A percentile compares a stretch with the other conserved stretches of the same genome.
These are phyloP conservation scores for Furcula furcula DNA, from an alignment of 2,888 invertebrate species.

Conservation along the genomic window DNA sequence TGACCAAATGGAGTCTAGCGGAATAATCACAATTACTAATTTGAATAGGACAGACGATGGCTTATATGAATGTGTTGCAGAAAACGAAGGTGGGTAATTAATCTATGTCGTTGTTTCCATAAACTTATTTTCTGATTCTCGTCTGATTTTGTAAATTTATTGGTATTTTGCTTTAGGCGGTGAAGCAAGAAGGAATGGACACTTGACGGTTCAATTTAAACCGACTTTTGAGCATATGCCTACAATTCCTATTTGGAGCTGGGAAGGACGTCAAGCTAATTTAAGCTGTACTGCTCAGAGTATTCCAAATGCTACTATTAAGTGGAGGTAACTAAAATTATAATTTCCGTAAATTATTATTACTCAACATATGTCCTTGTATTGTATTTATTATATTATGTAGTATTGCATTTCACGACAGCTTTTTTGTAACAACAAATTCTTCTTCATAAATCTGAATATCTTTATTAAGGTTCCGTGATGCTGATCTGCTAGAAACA, in stretches of 20 bases:
- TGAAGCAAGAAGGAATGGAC: slow-evolving; percentile 88
- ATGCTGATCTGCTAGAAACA: slow-evolving; percentile 78
- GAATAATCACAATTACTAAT: slow-evolving; percentile 85
- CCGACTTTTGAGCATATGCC: slow-evolving; percentile 89
- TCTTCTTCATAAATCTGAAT: neutral
- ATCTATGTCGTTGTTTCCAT: neutral
- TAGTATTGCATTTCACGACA: no score
- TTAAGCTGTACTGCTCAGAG: slow-evolving; percentile 93
- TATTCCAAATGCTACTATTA: slow-evolving; percentile 95
- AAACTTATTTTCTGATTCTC: no score
- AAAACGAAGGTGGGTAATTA: slow-evolving; percentile 85
- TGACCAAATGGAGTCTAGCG: slow-evolving; percentile 79
- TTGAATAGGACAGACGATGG: slow-evolving; percentile 90
- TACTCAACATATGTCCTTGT: no score
- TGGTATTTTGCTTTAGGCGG: no score
- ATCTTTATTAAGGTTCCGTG: slow-evolving; percentile 74
- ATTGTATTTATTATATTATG: no score
- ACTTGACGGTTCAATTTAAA: slow-evolving; percentile 90
- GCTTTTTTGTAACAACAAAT: no score
- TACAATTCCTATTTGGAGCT: slow-evolving; percentile 89
- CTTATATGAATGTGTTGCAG: slow-evolving; percentile 92
- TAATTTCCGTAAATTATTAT: no score
- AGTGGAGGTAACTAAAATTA: slow-evolving; percentile 91
- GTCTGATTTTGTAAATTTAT: no score
- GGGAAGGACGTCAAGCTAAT: slow-evolving; percentile 91